Conservation (phyloP, 2,113 vertebrate species). For the Laticauda colubrina region DNA sequence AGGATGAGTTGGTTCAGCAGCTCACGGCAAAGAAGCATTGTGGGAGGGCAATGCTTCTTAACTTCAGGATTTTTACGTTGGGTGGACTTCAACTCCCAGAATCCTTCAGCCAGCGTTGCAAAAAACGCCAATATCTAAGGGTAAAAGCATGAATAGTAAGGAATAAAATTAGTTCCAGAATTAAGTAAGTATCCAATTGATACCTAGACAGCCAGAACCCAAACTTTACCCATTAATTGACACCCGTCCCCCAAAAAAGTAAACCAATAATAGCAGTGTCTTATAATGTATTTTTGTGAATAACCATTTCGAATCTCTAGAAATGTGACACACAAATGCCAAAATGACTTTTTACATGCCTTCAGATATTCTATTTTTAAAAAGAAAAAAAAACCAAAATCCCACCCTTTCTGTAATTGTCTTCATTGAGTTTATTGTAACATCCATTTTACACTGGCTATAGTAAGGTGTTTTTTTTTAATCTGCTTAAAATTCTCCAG, state of each 20-base stretch:
- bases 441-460: not conserved
- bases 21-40: not conserved
- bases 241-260: not conserved
- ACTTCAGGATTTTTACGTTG: not conserved
- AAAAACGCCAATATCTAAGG: not conserved
- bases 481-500: not conserved
- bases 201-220: not conserved
- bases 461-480: not conserved
- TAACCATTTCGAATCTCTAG: not conserved
- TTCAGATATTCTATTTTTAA: not conserved
- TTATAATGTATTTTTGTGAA: not conserved
- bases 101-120: not conserved
- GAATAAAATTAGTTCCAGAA: not conserved
- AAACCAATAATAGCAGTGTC: not conserved
- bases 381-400: no score
- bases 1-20: not conserved
- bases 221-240: not conserved
- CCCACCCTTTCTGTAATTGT: not conserved
- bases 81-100: not conserved
- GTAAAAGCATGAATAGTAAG: not conserved
- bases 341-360: not conserved
- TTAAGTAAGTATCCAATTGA: not conserved
- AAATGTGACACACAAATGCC: not conserved
- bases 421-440: not conserved
- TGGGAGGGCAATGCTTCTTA: not conserved